These are phyloP conservation scores for Mimachlamys varia DNA, from an alignment of 2,888 invertebrate genomes.

Conservation along the genomic window DNA sequence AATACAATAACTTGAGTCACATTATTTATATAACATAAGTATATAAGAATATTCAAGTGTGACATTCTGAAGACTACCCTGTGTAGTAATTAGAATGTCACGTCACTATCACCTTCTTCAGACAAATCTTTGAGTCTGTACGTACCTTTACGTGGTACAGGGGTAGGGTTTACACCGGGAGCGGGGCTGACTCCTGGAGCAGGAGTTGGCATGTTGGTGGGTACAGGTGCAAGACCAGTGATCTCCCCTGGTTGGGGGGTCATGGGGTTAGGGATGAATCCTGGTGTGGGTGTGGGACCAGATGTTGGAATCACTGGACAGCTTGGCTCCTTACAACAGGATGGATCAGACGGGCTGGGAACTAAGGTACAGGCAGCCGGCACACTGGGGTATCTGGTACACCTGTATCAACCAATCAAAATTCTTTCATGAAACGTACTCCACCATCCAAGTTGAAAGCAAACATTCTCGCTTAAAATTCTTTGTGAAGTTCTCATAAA, in stretches of 20 bases:
- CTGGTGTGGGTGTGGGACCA: constrained; percentile 63
- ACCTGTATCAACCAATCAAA: constrained; percentile 53
- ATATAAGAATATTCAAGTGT: too few relatives aligned
- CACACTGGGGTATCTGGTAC: constrained; percentile 61
- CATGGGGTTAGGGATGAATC: constrained; percentile 63
- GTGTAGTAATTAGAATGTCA: too few relatives aligned
- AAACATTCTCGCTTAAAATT: too few relatives aligned
- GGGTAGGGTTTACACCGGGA: constrained; percentile 45
- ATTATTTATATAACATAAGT: too few relatives aligned
- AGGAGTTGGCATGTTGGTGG: constrained; percentile 47
- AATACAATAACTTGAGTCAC: too few relatives aligned
- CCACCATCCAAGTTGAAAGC: too few relatives aligned
- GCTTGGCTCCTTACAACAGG: constrained; percentile 68
- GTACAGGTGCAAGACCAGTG: constrained; percentile 63
- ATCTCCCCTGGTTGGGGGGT: constrained; percentile 62
- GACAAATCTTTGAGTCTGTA: neutral
- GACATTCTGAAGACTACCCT: too few relatives aligned
- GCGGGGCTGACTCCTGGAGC: constrained; percentile 55
- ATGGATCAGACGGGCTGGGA: constrained; percentile 68
- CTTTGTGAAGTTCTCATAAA: too few relatives aligned
- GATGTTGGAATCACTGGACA: constrained; percentile 64
- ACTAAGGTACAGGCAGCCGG: constrained; percentile 66
- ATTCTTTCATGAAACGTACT: too few relatives aligned
- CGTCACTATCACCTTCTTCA: too few relatives aligned
- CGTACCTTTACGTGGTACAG: constrained; percentile 46